Percentiles rank a stretch among this genome's conserved stretches.
phyloP scores from a whole-genome alignment of 2,888 invertebrate species.

The Atethmia centrago region DNA sequence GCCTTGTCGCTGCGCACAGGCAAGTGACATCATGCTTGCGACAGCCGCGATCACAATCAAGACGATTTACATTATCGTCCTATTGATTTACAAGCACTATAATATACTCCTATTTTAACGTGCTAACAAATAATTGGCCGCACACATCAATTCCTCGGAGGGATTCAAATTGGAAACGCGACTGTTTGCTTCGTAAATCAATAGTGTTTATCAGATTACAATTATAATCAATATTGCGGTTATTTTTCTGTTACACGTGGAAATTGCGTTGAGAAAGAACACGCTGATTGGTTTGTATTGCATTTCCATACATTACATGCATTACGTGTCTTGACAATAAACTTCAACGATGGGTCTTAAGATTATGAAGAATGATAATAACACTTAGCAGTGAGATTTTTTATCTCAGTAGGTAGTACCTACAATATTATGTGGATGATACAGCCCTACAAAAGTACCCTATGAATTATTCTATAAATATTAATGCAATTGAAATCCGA shows the following conservation, averaged over 20 bases:
- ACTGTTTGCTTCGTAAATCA: slow-evolving; percentile 52
- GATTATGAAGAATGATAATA: slow-evolving; percentile 13
- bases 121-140: slow-evolving; percentile 83
- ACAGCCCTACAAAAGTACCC: slow-evolving; percentile 10
- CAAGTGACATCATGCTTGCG: slow-evolving; percentile 84
- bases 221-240: slow-evolving; percentile 51
- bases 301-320: slow-evolving; percentile 27
- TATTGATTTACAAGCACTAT: slow-evolving; percentile 85
- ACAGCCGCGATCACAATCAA: slow-evolving; percentile 84
- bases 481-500: slow-evolving; percentile 47
- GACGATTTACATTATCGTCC: slow-evolving; percentile 86
- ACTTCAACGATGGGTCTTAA: slow-evolving; percentile 23
- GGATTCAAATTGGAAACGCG: slow-evolving; percentile 50
- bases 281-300: slow-evolving; percentile 45
- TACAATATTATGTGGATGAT: not conserved
- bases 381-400: slow-evolving; percentile 13
- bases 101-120: slow-evolving; percentile 75
- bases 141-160: slow-evolving; percentile 69
- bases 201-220: slow-evolving; percentile 55
- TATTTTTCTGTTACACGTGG: slow-evolving; percentile 57
- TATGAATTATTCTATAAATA: slow-evolving; percentile 40
- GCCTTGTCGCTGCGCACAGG: slow-evolving; percentile 70
- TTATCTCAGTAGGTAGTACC: not conserved
- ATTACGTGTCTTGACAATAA: slow-evolving; percentile 39
- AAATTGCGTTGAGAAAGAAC: slow-evolving; percentile 49